Conservation (phyloP, 2,888 invertebrate genomes). For the Hypsopygia costalis region DNA sequence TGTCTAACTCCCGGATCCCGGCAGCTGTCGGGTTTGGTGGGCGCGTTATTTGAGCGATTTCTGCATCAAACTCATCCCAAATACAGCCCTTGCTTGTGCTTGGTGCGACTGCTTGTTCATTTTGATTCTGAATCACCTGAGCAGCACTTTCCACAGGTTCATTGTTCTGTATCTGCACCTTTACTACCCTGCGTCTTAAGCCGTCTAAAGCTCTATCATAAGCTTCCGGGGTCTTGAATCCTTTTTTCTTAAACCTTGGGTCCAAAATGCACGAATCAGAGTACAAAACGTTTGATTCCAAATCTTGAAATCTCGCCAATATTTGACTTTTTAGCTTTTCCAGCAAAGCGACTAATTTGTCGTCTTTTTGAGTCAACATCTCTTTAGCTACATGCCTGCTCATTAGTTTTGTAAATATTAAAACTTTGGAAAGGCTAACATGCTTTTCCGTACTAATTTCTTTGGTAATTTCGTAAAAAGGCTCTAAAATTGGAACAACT, state of each 20-base stretch:
- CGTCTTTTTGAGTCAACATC: too few species aligned
- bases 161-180: neutral
- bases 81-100: neutral
- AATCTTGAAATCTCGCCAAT: neutral
- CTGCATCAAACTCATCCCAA: constrained; percentile 19
- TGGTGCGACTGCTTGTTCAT: neutral
- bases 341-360: neutral
- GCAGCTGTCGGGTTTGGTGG: constrained; percentile 16
- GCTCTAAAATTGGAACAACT: constrained; percentile 7
- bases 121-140: neutral
- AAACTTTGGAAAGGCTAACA: constrained; percentile 10
- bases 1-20: constrained; percentile 21
- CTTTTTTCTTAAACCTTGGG: neutral
- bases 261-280: neutral
- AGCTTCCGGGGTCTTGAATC: neutral
- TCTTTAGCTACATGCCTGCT: constrained; percentile 2
- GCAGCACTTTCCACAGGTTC: neutral
- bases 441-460: constrained; percentile 13
- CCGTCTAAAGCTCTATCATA: neutral
- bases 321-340: neutral
- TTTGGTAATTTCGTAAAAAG: constrained; percentile 10
- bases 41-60: constrained; percentile 7
- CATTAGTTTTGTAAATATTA: constrained; percentile 5
- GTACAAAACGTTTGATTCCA: neutral
- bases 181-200: neutral